phyloP scores from a whole-genome alignment of 2,113 vertebrate genomes.

The Eptesicus fuscus region DNA sequence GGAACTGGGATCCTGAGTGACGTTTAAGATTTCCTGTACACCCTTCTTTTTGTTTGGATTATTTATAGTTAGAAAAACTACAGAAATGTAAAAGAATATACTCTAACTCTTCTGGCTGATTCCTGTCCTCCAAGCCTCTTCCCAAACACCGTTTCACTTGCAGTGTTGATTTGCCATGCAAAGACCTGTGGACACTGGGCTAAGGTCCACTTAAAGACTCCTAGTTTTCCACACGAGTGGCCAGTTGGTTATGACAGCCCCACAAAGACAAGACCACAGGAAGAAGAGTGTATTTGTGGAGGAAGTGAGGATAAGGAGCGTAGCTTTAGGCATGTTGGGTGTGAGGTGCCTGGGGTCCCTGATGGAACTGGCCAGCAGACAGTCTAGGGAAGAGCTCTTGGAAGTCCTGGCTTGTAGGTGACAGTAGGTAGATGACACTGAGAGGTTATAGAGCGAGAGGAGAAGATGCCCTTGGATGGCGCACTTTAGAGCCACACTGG shows the following conservation, averaged over 20 bases:
- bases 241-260: neutral
- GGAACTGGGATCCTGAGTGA: neutral
- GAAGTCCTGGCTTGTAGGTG: neutral
- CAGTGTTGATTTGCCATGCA: neutral
- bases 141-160: neutral
- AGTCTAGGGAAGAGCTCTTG: neutral
- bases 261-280: neutral
- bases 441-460: neutral
- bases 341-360: neutral
- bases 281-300: neutral
- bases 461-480: neutral
- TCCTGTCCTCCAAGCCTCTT: neutral
- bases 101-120: neutral
- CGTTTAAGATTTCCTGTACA: neutral
- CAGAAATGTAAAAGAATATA: neutral
- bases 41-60: neutral
- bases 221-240: neutral
- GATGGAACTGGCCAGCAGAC: neutral
- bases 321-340: neutral
- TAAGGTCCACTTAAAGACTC: neutral
- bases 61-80: neutral
- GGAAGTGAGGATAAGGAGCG: neutral
- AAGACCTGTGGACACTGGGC: neutral
- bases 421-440: neutral
- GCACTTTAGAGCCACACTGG: neutral